Base-by-base conservation (phyloP, 1,140 invertebrate species). In the Cecropterus lyciades region DNA sequence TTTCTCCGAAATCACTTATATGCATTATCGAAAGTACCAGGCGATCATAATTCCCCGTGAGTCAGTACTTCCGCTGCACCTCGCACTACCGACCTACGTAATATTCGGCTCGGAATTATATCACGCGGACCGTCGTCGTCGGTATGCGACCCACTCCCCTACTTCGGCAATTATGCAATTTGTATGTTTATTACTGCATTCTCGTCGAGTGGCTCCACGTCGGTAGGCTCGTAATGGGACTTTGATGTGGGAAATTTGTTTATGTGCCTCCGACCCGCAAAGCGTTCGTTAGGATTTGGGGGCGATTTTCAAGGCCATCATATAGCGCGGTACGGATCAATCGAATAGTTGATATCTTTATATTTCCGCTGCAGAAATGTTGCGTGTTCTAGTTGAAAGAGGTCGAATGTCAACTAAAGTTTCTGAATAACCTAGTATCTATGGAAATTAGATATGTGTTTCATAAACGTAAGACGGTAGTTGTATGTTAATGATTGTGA, bases 111-210 rank as follows among this genome's bases (percentile, higher is more conserved):
- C 48, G 43, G 24, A 51, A 63, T 66, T 66, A 70, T 66, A 57
- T 65, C 48, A 70, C 46, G 51, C 51, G 17, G 55, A 15, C 46
- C 42, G 43, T 27, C 40, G 43, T 27, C 40, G 60, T 27, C 59
- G 65, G 42, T 14, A 63, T 57, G 64, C 63, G 66, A 69, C 66
- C 66, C 56, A 66, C 66, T 72, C 63, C 42, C 70, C 63, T 62
- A 72, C 66, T 63, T 72, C 49, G 55, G 9, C 48, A 63, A 62
- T 69, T 69, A 72, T 72, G 56, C 62, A 72, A 69, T 67, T 64
- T 69, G 24, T 51, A 37, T 57, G 49, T 59, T 52, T 52, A 52
- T 67, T 64, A 71, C 56, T 67, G 53, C 64, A 70, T 52, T 66
- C 52, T 64, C 56, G 56, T 49, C 62, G 55, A 49, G 45, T 62